phyloP scores from a whole-genome alignment of 2,888 invertebrate genomes.

The Parthenolecanium corni region DNA sequence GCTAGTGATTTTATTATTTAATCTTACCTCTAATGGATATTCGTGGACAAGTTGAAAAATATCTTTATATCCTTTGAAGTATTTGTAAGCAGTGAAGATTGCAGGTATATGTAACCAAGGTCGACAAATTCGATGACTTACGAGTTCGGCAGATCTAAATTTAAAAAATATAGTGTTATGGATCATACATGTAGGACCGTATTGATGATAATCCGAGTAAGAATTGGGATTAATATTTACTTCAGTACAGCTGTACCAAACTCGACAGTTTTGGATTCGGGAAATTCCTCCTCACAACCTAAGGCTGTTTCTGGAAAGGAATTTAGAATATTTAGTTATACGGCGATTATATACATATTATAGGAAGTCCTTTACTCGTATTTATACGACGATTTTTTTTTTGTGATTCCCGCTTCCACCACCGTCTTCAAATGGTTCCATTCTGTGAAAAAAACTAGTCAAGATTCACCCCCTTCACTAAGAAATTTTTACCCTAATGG shows the following conservation, averaged over 20 bases:
- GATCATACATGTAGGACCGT: background rate
- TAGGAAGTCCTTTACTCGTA: no score
- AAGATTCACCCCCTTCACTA: no score
- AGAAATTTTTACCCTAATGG: no score
- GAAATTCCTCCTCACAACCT: conserved; percentile 31
- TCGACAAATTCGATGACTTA: conserved; percentile 32
- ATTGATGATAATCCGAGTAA: background rate
- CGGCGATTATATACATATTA: background rate
- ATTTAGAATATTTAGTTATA: background rate
- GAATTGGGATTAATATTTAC: conserved; percentile 24
- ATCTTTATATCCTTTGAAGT: conserved; percentile 28
- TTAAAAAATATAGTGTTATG: background rate
- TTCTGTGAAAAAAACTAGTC: no score
- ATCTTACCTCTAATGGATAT: conserved; percentile 2
- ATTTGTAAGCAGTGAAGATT: conserved; percentile 31
- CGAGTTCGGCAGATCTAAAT: conserved; percentile 32
- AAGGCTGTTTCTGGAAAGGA: conserved; percentile 32
- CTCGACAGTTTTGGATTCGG: conserved; percentile 31
- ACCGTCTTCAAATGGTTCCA: no score
- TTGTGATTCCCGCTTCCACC: no score
- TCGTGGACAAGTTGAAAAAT: conserved; percentile 4
- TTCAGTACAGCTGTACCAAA: conserved; percentile 32
- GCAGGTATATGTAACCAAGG: conserved; percentile 33
- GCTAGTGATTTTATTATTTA: no score
- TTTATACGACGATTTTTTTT: no score